Percentiles rank a stretch among this genome's conserved stretches.
These are phyloP conservation scores for Drosophila quadrilineata DNA, from an alignment of 1,140 invertebrate species.

Conservation along the genomic window DNA sequence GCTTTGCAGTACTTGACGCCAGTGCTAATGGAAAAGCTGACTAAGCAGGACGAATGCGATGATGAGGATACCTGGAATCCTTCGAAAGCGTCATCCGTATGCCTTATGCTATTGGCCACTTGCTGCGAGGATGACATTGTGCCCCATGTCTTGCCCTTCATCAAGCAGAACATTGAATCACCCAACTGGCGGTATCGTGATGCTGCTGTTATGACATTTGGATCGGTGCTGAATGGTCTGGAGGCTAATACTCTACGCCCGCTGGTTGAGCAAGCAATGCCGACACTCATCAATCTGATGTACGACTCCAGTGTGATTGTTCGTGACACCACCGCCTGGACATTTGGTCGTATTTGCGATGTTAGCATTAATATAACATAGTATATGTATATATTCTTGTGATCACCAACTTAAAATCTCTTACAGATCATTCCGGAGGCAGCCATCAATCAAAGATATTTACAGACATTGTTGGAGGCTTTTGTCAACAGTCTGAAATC, in stretches of 20 bases:
- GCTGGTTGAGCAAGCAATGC: slow-evolving; percentile 97
- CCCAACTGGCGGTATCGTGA: slow-evolving; percentile 97
- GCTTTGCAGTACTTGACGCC: slow-evolving; percentile 97
- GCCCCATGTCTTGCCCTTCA: slow-evolving; percentile 97
- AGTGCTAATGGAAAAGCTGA: slow-evolving; percentile 95
- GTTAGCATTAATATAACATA: slow-evolving; percentile 44
- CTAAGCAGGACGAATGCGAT: slow-evolving; percentile 96
- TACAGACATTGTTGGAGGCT: slow-evolving; percentile 93
- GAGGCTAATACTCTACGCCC: slow-evolving; percentile 93
- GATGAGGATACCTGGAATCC: slow-evolving; percentile 99
- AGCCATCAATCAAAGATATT: slow-evolving; percentile 93
- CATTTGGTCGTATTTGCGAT: slow-evolving; percentile 98
- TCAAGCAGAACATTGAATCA: slow-evolving; percentile 96
- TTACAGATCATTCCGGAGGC: slow-evolving; percentile 93
- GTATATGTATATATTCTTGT: neutral
- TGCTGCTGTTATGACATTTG: slow-evolving; percentile 99
- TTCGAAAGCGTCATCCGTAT: slow-evolving; percentile 99
- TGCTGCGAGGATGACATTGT: slow-evolving; percentile 99
- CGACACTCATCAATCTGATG: slow-evolving; percentile 96
- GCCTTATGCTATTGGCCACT: slow-evolving; percentile 97
- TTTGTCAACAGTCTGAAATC: slow-evolving; percentile 94
- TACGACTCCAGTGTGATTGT: slow-evolving; percentile 96
- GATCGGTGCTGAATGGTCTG: slow-evolving; percentile 97
- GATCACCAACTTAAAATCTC: no score
- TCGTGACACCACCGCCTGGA: slow-evolving; percentile 98